These are phyloP conservation scores for Hapalemur alaotrensis DNA, from an alignment of 2,797 vertebrate species.

Conservation along the genomic window DNA sequence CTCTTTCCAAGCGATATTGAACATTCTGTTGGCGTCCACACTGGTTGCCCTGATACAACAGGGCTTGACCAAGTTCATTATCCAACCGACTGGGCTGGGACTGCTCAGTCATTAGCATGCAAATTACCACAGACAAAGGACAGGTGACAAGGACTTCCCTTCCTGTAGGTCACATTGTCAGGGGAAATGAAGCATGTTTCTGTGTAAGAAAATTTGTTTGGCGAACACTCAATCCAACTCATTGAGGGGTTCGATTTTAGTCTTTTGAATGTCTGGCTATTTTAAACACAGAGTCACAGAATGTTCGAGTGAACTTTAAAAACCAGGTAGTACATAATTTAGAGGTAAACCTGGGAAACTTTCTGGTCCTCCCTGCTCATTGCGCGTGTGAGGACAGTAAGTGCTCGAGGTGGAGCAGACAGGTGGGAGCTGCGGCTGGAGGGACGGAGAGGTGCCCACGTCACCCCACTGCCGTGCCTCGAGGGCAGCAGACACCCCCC, in stretches of 20 bases:
- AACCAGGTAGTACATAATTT: background rate
- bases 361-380: background rate
- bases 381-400: background rate
- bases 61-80: constrained; percentile 36
- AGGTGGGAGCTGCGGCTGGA: too few species aligned
- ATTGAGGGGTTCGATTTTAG: background rate
- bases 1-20: background rate
- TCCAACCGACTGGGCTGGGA: constrained; percentile 66
- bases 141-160: constrained; percentile 63
- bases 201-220: background rate
- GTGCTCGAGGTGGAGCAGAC: accelerated
- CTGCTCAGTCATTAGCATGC: constrained; percentile 70
- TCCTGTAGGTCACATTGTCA: constrained; percentile 36
- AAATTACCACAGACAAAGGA: constrained; percentile 63
- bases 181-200: background rate
- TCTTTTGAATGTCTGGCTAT: background rate
- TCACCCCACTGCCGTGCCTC: background rate
- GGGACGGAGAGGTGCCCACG: background rate
- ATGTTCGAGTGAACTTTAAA: background rate
- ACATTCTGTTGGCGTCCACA: background rate
- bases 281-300: background rate
- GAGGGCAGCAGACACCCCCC: too few species aligned
- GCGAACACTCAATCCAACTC: background rate
- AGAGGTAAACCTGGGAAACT: background rate
- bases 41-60: background rate